Conservation (phyloP, 2,797 vertebrate species). For the Platyrinchus mystaceus region DNA sequence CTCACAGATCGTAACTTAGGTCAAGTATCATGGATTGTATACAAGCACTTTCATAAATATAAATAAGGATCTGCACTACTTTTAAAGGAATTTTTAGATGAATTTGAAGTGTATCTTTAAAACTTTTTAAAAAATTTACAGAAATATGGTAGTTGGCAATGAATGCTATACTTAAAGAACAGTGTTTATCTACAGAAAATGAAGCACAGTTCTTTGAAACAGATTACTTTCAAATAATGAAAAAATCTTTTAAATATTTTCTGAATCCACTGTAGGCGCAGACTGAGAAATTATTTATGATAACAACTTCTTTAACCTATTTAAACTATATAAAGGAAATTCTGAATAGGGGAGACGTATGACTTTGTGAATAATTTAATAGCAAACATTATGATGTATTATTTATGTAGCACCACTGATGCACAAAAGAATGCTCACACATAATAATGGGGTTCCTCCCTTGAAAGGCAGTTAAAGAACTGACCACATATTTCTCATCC, state of each 20-base stretch:
- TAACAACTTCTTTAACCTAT: constrained; percentile 24
- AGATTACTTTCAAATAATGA: not conserved
- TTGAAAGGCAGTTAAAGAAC: not conserved
- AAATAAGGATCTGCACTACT: not conserved
- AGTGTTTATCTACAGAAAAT: not conserved
- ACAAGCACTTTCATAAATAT: not conserved
- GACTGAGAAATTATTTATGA: constrained; percentile 10
- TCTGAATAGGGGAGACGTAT: not conserved
- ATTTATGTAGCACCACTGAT: constrained; percentile 10
- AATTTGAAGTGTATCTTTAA: not conserved
- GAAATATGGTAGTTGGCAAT: not conserved
- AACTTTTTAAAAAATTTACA: not conserved
- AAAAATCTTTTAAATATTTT: not conserved
- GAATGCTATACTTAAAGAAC: constrained; percentile 1
- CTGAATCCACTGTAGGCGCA: not conserved
- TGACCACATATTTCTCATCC: not conserved
- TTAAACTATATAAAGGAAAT: constrained; percentile 6
- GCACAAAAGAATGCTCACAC: constrained; percentile 11
- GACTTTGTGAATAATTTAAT: constrained; percentile 37
- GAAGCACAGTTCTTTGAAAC: not conserved
- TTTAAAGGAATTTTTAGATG: not conserved
- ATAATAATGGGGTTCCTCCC: not conserved
- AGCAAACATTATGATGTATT: constrained; percentile 44
- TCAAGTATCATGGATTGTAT: not conserved
- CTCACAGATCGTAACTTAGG: not conserved